phyloP scores from a whole-genome alignment of 2,113 vertebrate species.

The Indri indri region DNA sequence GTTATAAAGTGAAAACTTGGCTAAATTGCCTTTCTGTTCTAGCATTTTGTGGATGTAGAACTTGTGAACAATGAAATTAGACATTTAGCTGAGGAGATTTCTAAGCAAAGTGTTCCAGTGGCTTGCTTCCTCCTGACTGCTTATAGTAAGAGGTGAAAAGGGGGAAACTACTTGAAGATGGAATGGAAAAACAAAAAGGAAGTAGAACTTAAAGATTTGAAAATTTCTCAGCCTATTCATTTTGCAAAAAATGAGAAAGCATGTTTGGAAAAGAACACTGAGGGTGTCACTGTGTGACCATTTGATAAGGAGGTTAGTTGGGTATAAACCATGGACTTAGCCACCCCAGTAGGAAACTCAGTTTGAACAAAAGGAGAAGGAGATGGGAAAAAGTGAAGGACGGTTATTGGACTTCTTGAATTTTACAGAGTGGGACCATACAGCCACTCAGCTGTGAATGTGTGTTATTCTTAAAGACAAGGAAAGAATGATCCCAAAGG shows the following conservation, averaged over 20 bases:
- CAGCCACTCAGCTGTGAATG: not conserved
- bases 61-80: too few relatives aligned
- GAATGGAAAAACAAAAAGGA: not conserved
- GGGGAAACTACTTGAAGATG: not conserved
- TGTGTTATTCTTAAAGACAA: not conserved
- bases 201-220: not conserved
- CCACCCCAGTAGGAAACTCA: not conserved
- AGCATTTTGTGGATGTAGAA: not conserved
- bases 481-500: not conserved
- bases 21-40: not conserved
- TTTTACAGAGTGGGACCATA: not conserved
- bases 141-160: not conserved
- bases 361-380: not conserved
- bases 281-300: too few relatives aligned
- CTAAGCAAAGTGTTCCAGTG: not conserved
- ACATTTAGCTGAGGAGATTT: not conserved
- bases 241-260: not conserved
- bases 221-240: not conserved
- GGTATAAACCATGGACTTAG: too few relatives aligned
- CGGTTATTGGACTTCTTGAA: not conserved
- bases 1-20: not conserved
- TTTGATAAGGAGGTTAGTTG: not conserved
- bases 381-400: not conserved
- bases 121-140: not conserved
- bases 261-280: not conserved